phyloP scores from a whole-genome alignment of 2,797 vertebrate species.

The Neosalanx taihuensis region DNA sequence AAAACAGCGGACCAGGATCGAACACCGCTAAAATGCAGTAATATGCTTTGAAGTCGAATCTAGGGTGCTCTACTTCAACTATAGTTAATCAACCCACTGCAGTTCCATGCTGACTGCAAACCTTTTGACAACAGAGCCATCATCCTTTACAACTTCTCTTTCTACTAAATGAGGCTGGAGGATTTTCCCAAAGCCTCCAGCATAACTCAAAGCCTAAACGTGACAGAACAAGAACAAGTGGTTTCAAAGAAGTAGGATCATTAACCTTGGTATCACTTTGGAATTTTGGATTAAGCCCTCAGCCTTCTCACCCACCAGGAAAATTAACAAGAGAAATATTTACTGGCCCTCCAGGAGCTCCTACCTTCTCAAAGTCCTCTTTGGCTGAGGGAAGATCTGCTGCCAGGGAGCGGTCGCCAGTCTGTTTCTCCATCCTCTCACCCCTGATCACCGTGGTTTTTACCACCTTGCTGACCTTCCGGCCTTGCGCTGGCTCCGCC shows the following conservation, averaged over 20 bases:
- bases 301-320: background rate
- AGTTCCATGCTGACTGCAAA: conserved; percentile 76
- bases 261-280: background rate
- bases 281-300: background rate
- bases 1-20: background rate
- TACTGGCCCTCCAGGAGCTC: background rate
- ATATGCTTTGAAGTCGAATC: conserved; percentile 9
- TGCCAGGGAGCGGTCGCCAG: conserved; percentile 83
- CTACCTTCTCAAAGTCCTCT: conserved; percentile 95
- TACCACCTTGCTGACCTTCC: conserved; percentile 94
- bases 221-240: conserved; percentile 28
- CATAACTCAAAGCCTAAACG: conserved; percentile 86
- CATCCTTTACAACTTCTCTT: conserved; percentile 82
- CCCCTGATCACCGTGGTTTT: conserved; percentile 90
- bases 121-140: conserved; percentile 95
- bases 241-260: conserved; percentile 24
- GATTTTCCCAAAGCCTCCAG: conserved; percentile 80
- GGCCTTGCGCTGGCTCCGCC: conserved; percentile 85
- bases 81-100: background rate
- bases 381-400: conserved; percentile 89
- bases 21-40: background rate
- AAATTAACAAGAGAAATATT: too few relatives aligned
- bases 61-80: background rate
- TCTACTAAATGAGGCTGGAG: conserved; percentile 87
- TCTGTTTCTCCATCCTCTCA: conserved; percentile 86